phyloP scores from a whole-genome alignment of 2,797 vertebrate species.

The Girardinus metallicus region DNA sequence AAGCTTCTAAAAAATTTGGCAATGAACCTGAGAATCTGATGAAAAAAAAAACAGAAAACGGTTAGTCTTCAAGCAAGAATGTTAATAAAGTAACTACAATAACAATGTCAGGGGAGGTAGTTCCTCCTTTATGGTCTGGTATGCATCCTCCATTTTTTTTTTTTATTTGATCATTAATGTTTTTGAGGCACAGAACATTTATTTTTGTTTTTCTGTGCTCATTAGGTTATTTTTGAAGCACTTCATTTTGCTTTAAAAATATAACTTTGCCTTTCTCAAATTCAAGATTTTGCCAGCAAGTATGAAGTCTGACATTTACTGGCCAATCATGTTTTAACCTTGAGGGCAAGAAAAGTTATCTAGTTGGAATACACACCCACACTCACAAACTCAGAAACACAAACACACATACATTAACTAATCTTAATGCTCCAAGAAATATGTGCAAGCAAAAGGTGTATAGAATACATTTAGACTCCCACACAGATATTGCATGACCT shows the following conservation, averaged over 20 bases:
- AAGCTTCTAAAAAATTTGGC: constrained; percentile 12
- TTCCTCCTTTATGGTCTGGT: constrained; percentile 1
- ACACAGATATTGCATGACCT: constrained; percentile 28
- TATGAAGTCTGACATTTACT: constrained; percentile 12
- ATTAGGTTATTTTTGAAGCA: not conserved
- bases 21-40: constrained; percentile 20
- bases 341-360: constrained; percentile 20
- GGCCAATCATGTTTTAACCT: constrained; percentile 42
- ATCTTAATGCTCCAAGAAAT: constrained; percentile 5
- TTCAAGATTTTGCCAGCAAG: not conserved
- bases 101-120: not conserved
- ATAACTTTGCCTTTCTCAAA: not conserved
- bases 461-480: constrained; percentile 39
- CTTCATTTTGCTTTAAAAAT: not conserved
- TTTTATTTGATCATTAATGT: not conserved
- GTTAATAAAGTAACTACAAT: not conserved
- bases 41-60: constrained; percentile 11
- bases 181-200: not conserved
- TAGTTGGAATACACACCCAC: constrained; percentile 15
- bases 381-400: constrained; percentile 1
- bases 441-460: constrained; percentile 29
- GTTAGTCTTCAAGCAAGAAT: constrained; percentile 15
- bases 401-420: not conserved
- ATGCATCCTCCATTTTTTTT: not conserved
- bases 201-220: not conserved